These are phyloP conservation scores for Stigmatopora argus DNA, from an alignment of 2,113 vertebrate species.

Conservation along the genomic window DNA sequence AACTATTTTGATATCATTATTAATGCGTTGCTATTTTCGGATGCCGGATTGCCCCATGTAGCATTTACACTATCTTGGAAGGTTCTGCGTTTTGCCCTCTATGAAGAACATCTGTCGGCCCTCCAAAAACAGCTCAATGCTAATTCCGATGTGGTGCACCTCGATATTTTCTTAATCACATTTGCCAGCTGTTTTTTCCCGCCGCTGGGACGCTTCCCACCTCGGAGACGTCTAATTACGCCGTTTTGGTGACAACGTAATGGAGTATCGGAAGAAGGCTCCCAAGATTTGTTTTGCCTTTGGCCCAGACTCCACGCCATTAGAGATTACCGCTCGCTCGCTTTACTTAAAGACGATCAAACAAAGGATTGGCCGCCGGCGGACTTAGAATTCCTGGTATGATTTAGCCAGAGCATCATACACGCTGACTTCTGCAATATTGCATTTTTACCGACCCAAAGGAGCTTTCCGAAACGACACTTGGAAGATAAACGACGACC, in stretches of 20 bases:
- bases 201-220: conserved; percentile 37
- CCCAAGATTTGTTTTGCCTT: conserved; percentile 35
- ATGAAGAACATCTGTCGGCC: conserved; percentile 47
- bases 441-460: not conserved
- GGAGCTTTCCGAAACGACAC: not conserved
- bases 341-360: conserved; percentile 25
- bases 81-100: conserved; percentile 25
- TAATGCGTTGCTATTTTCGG: conserved; percentile 1
- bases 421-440: not conserved
- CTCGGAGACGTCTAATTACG: conserved; percentile 39
- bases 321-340: conserved; percentile 12
- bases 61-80: conserved; percentile 22
- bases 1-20: too few relatives aligned
- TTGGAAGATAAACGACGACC: too few relatives aligned
- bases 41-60: conserved; percentile 12
- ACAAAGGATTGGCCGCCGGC: not conserved
- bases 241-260: conserved; percentile 37
- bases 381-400: not conserved
- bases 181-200: conserved; percentile 65
- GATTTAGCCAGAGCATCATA: not conserved
- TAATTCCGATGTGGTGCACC: conserved; percentile 39
- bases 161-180: conserved; percentile 48
- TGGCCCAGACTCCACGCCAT: conserved; percentile 10
- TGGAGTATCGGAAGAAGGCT: conserved; percentile 29
- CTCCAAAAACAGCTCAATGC: conserved; percentile 42